Base-by-base conservation (phyloP, 2,113 vertebrate species). In the Myxocyprinus asiaticus region DNA sequence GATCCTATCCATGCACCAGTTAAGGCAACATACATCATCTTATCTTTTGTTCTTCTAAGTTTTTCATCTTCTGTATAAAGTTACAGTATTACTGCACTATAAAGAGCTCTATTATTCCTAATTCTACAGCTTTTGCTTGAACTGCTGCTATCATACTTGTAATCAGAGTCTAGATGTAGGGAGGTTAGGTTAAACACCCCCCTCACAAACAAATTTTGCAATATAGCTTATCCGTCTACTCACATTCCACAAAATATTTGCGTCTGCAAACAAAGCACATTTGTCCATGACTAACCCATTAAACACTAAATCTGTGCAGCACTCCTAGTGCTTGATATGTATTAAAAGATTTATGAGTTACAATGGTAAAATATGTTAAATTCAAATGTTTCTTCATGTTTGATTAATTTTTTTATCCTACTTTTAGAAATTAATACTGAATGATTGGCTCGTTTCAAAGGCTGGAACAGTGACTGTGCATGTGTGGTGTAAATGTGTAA, bases 1-100 rank as follows among this genome's bases (percentile, higher is more conserved):
- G 90, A 93, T 93, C 92, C 91, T 95, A 96, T 91, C 88, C 96
- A 98, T 98, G 97, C 97, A 96, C 89, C 85, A 93, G 93, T 90
- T 94, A 94, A 95, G 94, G 94, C 94, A 93, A 94, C 94, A 95
- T 97, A 95, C 93, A 93, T 95, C 92, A 95, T 94, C 94, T 93
- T 92, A 61, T 62, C 7, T 70, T 33, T 12, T 66, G 65, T 59
- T 53, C 47, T n/a, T 69, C 48, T 50, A 9, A 64, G 67, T 53
- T 70, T 3, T 42, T 58, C 33, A 42, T 74, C 22, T 83, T 91
- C 93, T 88, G 91, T 95, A 95, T 93, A 96, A 86, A 88, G 90
- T 89, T 89, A 91, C 84, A 87, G 77, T 91, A 81, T 92, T 93
- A 88, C 81, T 72, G 86, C 83, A 87, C 83, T 81, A 12, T 81